Base-by-base conservation (phyloP, 1,140 invertebrate species). In the Cecropterus lyciades region DNA sequence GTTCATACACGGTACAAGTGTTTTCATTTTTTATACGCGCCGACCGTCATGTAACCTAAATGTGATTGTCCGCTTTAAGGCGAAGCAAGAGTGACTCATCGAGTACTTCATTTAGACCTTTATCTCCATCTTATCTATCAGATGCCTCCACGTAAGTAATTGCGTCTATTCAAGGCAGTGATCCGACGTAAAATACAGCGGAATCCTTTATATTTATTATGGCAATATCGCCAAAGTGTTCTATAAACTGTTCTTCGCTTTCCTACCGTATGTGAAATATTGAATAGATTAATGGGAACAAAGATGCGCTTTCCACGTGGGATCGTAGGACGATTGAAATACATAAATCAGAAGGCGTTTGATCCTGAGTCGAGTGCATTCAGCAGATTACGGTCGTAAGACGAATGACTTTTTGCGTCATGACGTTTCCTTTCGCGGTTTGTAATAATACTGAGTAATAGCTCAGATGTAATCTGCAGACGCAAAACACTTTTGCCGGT, bases 341-440 rank as follows among this genome's bases (percentile, higher is more conserved):
- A 51, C 43, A 69, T 67, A 69, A 72, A 77, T 69, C 69, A 65
- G 59, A 64, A n/a, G 55, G 24, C 67, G 51, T 69, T 70, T 53
- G 53, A 64, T 67, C 56, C 48, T 13, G 42, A 63, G 51, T 43
- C 37, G 37, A 56, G 37, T 56, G 55, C 53, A 67, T 67, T 69
- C 66, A 63, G 24, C 52, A 68, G 57, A 68, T 68, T 68, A 68
- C 66, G 52, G 56, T 63, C 30, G 57, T 65, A 69, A 56, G 69
- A 70, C 60, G 68, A 69, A 76, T 69, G 49, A 74, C 57, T 77
- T 77, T 77, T 77, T 77, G 75, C 67, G 53, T 59, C 27, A 72
- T 51, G 64, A 63, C 69, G 69, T 69, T 72, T 69, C 72, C 67
- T 72, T 68, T 70, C 53, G 64, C 42, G 42, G 67, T 55, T 40